Evolutionary conservation across 2,888 invertebrate species (phyloP).

Genomic region (Drosophila sordidula): DNA sequence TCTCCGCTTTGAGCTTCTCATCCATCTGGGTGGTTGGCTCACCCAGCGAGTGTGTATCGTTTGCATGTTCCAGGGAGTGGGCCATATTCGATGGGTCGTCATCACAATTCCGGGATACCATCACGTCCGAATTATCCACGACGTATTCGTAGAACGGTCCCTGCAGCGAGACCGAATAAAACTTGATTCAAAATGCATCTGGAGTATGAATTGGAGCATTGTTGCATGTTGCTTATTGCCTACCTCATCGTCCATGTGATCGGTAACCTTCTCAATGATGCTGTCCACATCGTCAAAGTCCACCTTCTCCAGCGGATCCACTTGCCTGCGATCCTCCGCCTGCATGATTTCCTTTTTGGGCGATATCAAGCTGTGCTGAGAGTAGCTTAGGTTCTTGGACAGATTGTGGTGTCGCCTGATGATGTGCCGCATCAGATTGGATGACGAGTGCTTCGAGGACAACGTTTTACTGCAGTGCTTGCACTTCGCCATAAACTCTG

Average conservation of each 20-base stretch:
- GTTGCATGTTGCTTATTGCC: background rate
- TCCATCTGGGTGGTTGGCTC: conserved; percentile 67
- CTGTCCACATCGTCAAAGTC: conserved; percentile 74
- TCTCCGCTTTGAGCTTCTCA: conserved; percentile 76
- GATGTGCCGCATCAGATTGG: conserved; percentile 72
- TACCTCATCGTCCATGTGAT: conserved; percentile 70
- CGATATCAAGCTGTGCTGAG: conserved; percentile 63
- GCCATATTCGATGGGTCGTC: conserved; percentile 47
- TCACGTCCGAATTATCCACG: conserved; percentile 62
- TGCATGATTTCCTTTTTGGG: conserved; percentile 58
- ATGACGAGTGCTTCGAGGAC: conserved; percentile 72
- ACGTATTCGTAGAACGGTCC: conserved; percentile 71
- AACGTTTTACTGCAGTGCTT: conserved; percentile 71
- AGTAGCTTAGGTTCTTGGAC: conserved; percentile 65
- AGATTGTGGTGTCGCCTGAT: conserved; percentile 68
- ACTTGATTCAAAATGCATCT: conserved; percentile 38
- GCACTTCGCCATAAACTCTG: conserved; percentile 71
- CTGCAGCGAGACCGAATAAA: conserved; percentile 48
- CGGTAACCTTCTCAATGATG: conserved; percentile 68
- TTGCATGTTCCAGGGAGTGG: conserved; percentile 37
- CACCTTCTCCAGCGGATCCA: conserved; percentile 68
- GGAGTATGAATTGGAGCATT: background rate
- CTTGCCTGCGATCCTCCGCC: conserved; percentile 42
- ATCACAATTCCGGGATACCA: conserved; percentile 51
- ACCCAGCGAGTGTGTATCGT: conserved; percentile 50